Conservation (phyloP, 1,140 invertebrate genomes). For the Stegodyphus mimosarum region DNA sequence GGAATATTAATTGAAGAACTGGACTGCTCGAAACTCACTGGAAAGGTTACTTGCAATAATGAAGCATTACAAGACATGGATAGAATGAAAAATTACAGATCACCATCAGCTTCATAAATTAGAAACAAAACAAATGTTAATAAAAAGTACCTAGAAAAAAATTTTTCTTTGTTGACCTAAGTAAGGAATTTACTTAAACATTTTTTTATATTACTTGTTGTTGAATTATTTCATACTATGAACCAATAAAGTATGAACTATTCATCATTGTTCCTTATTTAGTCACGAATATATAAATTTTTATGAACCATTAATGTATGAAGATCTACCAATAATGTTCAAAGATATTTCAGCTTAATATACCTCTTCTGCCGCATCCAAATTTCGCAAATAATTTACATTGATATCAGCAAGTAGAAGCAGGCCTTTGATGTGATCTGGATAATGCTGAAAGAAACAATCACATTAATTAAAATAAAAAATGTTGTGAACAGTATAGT, state of each 20-base stretch:
- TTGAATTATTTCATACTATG: neutral
- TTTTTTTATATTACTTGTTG: too few species aligned
- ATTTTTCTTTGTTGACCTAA: too few species aligned
- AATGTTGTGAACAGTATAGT: neutral
- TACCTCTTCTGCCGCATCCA: constrained; percentile 90
- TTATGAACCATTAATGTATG: neutral
- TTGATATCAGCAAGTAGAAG: constrained; percentile 96
- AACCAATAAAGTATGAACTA: neutral
- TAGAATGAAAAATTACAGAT: too few species aligned
- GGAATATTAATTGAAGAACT: too few species aligned
- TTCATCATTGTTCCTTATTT: neutral
- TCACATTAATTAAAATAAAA: neutral
- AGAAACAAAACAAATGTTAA: too few species aligned
- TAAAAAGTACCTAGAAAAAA: too few species aligned
- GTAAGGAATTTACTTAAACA: too few species aligned
- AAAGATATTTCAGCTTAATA: constrained; percentile 64
- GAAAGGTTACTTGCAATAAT: too few species aligned
- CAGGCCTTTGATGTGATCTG: constrained; percentile 92
- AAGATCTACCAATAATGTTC: constrained; percentile 62
- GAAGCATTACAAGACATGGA: too few species aligned
- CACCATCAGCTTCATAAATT: too few species aligned
- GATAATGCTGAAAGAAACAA: constrained; percentile 74
- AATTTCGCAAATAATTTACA: constrained; percentile 93
- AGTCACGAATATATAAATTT: neutral
- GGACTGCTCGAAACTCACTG: too few species aligned